Evolutionary conservation across 2,888 invertebrate genomes (phyloP).

Genomic region (Cheilosia variabilis): DNA sequence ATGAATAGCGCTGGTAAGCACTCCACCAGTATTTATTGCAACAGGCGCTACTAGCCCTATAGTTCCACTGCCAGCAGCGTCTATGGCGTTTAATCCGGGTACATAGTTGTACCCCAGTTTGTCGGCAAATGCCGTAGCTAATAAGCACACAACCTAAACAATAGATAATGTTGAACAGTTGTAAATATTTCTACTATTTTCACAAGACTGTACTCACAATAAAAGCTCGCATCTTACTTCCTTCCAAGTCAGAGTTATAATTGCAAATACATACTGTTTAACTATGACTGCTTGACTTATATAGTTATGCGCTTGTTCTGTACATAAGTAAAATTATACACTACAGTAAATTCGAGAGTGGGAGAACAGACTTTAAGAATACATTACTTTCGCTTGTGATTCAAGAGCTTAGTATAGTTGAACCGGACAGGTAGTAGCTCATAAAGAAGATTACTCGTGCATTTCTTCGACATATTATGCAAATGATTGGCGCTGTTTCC

Average conservation of each 20-base stretch:
- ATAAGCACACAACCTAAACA: slow-evolving; percentile 40
- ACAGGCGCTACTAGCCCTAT: too few species aligned
- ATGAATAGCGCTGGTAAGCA: neutral
- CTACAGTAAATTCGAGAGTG: neutral
- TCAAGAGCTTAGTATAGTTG: neutral
- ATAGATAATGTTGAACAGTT: neutral
- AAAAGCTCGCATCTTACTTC: slow-evolving; percentile 47
- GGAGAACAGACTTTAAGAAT: slow-evolving; percentile 6
- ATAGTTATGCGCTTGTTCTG: slow-evolving; percentile 27
- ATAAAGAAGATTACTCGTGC: neutral
- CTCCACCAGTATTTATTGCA: neutral
- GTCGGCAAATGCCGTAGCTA: slow-evolving; percentile 29
- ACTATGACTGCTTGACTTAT: slow-evolving; percentile 34
- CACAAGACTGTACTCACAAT: slow-evolving; percentile 35
- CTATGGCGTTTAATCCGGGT: neutral
- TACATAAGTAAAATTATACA: neutral
- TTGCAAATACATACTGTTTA: slow-evolving; percentile 38
- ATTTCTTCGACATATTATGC: slow-evolving; percentile 4
- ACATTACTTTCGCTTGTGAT: neutral
- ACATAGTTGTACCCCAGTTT: slow-evolving; percentile 19
- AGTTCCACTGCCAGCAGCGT: neutral
- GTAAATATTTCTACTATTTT: neutral
- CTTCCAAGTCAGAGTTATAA: slow-evolving; percentile 11
- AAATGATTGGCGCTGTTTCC: neutral
- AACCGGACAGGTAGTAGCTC: neutral